Evolutionary conservation across 2,113 vertebrate genomes (phyloP).

Genomic region (Mirza zaza): DNA sequence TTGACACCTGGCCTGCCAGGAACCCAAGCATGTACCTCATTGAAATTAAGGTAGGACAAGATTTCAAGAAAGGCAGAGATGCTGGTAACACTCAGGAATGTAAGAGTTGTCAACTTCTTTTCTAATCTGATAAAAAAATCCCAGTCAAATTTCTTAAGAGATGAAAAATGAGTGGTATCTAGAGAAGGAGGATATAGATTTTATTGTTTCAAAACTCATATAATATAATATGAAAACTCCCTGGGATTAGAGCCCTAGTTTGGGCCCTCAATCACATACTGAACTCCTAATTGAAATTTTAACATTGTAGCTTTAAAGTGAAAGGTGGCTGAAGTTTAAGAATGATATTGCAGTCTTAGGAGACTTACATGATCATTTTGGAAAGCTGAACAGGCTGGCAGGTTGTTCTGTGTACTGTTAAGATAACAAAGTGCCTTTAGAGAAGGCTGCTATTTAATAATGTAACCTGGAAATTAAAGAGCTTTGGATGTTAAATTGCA

Average conservation of each 20-base stretch:
- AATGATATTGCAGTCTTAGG: conserved; percentile 77
- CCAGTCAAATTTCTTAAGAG: conserved; percentile 80
- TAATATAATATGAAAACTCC: conserved; percentile 73
- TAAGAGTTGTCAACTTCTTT: conserved; percentile 64
- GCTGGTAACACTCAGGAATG: not conserved
- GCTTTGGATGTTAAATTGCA: conserved; percentile 79
- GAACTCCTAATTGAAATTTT: conserved; percentile 80
- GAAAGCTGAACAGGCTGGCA: conserved; percentile 69
- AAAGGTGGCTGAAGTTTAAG: conserved; percentile 75
- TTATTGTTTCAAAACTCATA: conserved; percentile 80
- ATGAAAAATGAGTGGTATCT: conserved; percentile 81
- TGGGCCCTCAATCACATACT: conserved; percentile 20
- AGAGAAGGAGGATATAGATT: conserved; percentile 76
- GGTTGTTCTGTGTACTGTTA: conserved; percentile 72
- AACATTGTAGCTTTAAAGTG: conserved; percentile 79
- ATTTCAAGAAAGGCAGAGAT: conserved; percentile 15
- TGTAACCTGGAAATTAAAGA: conserved; percentile 77
- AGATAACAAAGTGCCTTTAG: conserved; percentile 78
- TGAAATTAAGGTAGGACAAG: not conserved
- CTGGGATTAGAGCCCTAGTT: conserved; percentile 66
- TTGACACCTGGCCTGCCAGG: not conserved
- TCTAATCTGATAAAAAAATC: conserved; percentile 78
- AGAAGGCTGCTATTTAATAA: conserved; percentile 80
- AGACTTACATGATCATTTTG: conserved; percentile 78
- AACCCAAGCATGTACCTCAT: not conserved